Percentiles rank a stretch among this genome's conserved stretches.
phyloP scores from a whole-genome alignment of 2,888 invertebrate genomes.

The Scaptomyza reducta region DNA sequence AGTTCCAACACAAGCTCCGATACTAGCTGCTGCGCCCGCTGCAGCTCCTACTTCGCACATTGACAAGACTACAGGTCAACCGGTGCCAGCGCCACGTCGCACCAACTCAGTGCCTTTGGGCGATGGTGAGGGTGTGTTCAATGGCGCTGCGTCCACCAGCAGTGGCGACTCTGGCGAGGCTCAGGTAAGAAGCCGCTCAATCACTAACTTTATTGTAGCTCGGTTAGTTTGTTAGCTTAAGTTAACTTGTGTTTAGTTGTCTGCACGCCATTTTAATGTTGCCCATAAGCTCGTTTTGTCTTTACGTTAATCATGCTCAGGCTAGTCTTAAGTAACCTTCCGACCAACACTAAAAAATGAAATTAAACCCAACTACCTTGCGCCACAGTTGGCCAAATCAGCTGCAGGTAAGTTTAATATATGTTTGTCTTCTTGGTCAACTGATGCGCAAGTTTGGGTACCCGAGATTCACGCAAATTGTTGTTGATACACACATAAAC shows the following conservation, averaged over 20 bases:
- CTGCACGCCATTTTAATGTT: constrained; percentile 73
- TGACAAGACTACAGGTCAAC: constrained; percentile 82
- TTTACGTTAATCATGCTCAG: constrained; percentile 59
- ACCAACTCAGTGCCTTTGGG: constrained; percentile 85
- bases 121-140: constrained; percentile 58
- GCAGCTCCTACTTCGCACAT: constrained; percentile 40
- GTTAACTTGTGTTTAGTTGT: constrained; percentile 49
- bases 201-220: constrained; percentile 30
- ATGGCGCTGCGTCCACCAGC: constrained; percentile 66
- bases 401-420: constrained; percentile 53
- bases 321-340: constrained; percentile 46
- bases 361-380: constrained; percentile 33
- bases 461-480: constrained; percentile 63
- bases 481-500: constrained; percentile 73
- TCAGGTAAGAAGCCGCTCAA: constrained; percentile 73
- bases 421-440: constrained; percentile 10
- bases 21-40: constrained; percentile 33
- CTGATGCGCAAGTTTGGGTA: constrained; percentile 44
- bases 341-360: constrained; percentile 18
- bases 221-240: constrained; percentile 31
- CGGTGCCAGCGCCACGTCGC: constrained; percentile 84
- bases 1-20: constrained; percentile 27
- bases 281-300: constrained; percentile 66
- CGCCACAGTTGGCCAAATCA: constrained; percentile 26
- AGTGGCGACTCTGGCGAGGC: constrained; percentile 71